A percentile compares a stretch with the other conserved stretches of the same genome.
Evolutionary conservation across 2,797 vertebrate genomes (phyloP).

Genomic region (Orientallactaga sibirica): DNA sequence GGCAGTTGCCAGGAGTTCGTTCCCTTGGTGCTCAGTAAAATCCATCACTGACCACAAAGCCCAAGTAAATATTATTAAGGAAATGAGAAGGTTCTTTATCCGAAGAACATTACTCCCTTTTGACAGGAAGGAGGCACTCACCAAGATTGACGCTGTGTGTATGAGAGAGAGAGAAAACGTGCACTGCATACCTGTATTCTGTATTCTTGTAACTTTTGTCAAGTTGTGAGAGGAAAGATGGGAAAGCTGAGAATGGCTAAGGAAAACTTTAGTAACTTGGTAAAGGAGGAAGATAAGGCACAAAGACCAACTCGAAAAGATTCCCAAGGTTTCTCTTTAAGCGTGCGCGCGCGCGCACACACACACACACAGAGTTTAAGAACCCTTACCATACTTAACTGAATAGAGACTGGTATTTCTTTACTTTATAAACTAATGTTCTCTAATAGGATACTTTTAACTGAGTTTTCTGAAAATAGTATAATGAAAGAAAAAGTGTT

Average conservation of each 20-base stretch:
- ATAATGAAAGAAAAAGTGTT: background rate
- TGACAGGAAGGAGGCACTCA: background rate
- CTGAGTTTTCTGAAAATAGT: background rate
- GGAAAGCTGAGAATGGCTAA: constrained; percentile 15
- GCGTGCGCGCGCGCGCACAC: no score
- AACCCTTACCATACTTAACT: constrained; percentile 1
- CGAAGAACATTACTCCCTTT: constrained; percentile 44
- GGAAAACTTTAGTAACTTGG: constrained; percentile 35
- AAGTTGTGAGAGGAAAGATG: constrained; percentile 12
- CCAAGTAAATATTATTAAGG: constrained; percentile 34
- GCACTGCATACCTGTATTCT: background rate
- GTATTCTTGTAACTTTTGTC: background rate
- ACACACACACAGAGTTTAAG: background rate
- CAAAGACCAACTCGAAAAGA: background rate
- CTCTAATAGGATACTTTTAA: background rate
- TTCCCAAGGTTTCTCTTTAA: constrained; percentile 6
- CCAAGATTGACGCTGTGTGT: background rate
- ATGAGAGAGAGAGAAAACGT: background rate
- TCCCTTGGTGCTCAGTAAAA: constrained; percentile 39
- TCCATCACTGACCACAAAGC: constrained; percentile 49
- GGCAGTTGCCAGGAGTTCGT: constrained; percentile 38
- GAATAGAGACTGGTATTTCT: background rate
- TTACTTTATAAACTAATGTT: constrained; percentile 28
- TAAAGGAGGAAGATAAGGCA: background rate
- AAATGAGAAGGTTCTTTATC: constrained; percentile 38